Base-by-base conservation (phyloP, 2,888 invertebrate species). In the Syrphus vitripennis region DNA sequence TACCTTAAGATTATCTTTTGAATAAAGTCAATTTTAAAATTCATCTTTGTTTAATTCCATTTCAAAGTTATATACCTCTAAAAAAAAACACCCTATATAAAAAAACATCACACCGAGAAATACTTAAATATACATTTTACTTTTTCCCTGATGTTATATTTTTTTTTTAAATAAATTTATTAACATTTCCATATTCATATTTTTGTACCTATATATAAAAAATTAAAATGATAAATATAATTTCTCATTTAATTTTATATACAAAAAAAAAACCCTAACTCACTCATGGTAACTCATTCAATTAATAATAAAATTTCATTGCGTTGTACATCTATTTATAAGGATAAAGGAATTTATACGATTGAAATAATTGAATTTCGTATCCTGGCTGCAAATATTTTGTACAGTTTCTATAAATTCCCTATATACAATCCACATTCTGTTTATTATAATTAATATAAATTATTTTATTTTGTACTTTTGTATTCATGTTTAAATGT, bases 141-240 rank as follows among this genome's bases (percentile, higher is more conserved):
- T 26, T 26, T n/a, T 16, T n/a, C n/a, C 40, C 26, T 5, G 14
- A 14, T 40, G n/a, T 48, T 45, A 5, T 37, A 42, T 45, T 14
- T n/a, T n/a, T n/a, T n/a, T n/a, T n/a, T 26, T 14, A 3, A 24
- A 3, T 24, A 19, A 48, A 78, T 74, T 76, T 65, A 81, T 81
- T 71, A 77, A 86, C 81, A 81, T 50, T 45, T 34, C 19, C 29
- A 2, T 45, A 45, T 26, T 79, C 71, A 72, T 80, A 69, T 57
- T 86, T 69, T 59, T 24, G n/a, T n/a, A n/a, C n/a, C n/a, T n/a
- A n/a, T n/a, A n/a, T 19, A 5, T 26, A 34, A 16, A 48, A 77
- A 86, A 72, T 81, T 24, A 77, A 80, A 67, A 45, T 48, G 57
- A 80, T 71, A 76, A 59, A 31, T 77, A 81, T 77, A 81, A 80